A percentile compares a stretch with the other conserved stretches of the same genome.
These are phyloP conservation scores for Bombyx mandarina DNA, from an alignment of 1,140 invertebrate genomes.

Conservation along the genomic window DNA sequence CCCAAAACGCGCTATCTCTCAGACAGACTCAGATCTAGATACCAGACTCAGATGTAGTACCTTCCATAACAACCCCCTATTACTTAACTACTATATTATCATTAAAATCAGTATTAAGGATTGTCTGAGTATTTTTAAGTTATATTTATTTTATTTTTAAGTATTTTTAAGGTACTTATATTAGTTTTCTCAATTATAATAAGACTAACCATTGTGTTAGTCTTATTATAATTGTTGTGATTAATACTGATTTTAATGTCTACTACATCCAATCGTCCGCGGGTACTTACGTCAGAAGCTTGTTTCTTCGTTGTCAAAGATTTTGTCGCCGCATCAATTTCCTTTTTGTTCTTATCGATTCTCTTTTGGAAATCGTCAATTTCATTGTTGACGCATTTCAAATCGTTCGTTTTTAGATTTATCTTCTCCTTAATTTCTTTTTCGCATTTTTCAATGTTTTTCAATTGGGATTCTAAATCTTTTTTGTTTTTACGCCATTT, in stretches of 20 bases:
- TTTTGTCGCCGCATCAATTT: constrained; percentile 28
- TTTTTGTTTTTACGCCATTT: constrained; percentile 57
- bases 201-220: too few species aligned
- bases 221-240: neutral
- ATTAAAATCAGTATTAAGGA: too few species aligned
- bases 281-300: constrained; percentile 34
- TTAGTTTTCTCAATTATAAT: too few species aligned
- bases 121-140: too few species aligned
- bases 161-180: too few species aligned
- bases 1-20: too few species aligned
- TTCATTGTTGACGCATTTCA: constrained; percentile 40
- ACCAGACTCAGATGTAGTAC: neutral
- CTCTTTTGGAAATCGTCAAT: constrained; percentile 33
- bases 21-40: neutral
- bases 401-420: constrained; percentile 42
- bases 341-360: constrained; percentile 36
- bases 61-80: too few species aligned
- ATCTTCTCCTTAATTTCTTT: constrained; percentile 46
- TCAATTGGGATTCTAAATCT: constrained; percentile 44
- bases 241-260: neutral
- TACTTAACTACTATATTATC: too few species aligned
- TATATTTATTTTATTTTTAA: too few species aligned
- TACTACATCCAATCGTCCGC: too few species aligned
- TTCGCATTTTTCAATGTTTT: constrained; percentile 34
- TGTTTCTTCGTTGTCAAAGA: constrained; percentile 27